These are phyloP conservation scores for Bostrychus sinensis DNA, from an alignment of 2,113 vertebrate species.

Conservation along the genomic window DNA sequence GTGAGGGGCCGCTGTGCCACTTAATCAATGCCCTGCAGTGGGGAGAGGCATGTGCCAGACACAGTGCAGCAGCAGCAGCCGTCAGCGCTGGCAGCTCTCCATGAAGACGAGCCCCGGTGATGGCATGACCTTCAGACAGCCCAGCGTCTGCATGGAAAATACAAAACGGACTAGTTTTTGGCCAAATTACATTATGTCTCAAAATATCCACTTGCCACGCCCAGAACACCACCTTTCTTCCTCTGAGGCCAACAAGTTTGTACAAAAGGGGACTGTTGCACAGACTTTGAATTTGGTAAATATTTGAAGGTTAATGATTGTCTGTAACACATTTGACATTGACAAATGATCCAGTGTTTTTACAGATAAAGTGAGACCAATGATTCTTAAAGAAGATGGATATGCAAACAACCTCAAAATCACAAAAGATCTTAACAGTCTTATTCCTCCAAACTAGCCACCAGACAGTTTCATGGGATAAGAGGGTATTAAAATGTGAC, in stretches of 20 bases:
- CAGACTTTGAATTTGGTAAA: no score
- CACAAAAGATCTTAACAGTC: no score
- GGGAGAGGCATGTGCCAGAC: constrained; percentile 59
- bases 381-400: no score
- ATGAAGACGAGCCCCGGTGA: constrained; percentile 53
- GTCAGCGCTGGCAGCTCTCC: constrained; percentile 65
- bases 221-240: constrained; percentile 35
- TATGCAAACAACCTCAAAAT: no score
- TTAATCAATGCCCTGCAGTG: constrained; percentile 71
- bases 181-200: constrained; percentile 24
- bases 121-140: constrained; percentile 67
- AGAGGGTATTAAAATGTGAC: no score
- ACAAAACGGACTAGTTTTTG: constrained; percentile 3
- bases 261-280: constrained; percentile 3
- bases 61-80: constrained; percentile 55
- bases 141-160: constrained; percentile 18
- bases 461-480: no score
- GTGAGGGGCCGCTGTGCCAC: constrained; percentile 64
- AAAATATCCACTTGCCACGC: constrained; percentile 52
- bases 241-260: constrained; percentile 21
- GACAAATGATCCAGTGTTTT: no score
- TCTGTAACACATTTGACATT: constrained; percentile 48
- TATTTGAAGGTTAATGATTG: constrained; percentile 16
- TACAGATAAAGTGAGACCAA: no score
- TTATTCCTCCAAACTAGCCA: no score